Evolutionary conservation across 2,113 vertebrate genomes (phyloP).

Genomic region (Myotis brandtii): DNA sequence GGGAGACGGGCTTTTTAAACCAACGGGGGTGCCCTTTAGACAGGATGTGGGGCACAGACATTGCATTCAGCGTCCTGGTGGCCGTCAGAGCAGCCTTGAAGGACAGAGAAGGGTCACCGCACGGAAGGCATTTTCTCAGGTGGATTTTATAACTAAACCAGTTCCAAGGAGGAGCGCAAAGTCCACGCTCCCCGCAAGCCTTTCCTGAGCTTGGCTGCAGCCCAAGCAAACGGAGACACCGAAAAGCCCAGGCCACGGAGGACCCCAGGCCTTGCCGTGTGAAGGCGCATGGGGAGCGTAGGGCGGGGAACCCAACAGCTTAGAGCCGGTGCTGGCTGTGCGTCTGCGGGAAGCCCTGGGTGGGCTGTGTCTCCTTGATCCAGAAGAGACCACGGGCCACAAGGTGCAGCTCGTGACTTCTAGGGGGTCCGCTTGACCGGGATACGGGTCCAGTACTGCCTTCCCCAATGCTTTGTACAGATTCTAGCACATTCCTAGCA

Average conservation of each 20-base stretch:
- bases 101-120: background rate
- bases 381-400: rapidly evolving
- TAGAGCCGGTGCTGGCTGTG: rapidly evolving
- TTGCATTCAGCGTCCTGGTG: background rate
- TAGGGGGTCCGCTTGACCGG: rapidly evolving
- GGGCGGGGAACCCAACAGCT: rapidly evolving
- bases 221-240: no score
- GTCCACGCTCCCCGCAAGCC: no score
- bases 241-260: rapidly evolving
- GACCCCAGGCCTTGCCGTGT: no score
- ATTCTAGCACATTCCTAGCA: background rate
- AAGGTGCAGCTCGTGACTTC: no score
- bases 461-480: background rate
- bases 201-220: background rate
- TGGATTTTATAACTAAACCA: background rate
- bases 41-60: background rate
- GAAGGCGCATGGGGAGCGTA: rapidly evolving
- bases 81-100: background rate
- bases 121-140: no score
- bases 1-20: background rate
- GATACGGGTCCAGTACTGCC: background rate
- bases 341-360: rapidly evolving
- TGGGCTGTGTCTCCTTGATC: background rate
- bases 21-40: background rate
- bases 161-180: background rate